Percentiles rank a stretch among this genome's conserved stretches.
These are phyloP conservation scores for Agonopterix alstromeriana DNA, from an alignment of 2,888 invertebrate species.

Conservation along the genomic window DNA sequence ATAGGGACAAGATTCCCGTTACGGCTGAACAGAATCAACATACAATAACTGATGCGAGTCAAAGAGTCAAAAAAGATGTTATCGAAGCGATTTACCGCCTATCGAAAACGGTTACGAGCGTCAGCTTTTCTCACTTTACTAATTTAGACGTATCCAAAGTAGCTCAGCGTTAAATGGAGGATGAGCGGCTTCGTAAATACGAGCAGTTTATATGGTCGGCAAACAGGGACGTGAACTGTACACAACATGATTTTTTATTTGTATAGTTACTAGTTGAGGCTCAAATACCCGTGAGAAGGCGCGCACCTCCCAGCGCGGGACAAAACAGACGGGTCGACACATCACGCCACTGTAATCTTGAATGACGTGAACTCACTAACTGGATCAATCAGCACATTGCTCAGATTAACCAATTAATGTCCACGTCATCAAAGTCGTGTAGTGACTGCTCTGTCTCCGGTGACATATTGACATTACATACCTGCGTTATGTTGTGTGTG, in stretches of 20 bases:
- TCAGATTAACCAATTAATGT: slow-evolving; percentile 42
- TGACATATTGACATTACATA: slow-evolving; percentile 25
- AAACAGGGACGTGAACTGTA: slow-evolving; percentile 74
- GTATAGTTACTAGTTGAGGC: slow-evolving; percentile 56
- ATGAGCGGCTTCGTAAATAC: slow-evolving; percentile 70
- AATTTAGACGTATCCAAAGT: slow-evolving; percentile 74
- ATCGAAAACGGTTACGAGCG: slow-evolving; percentile 64
- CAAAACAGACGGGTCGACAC: slow-evolving; percentile 19
- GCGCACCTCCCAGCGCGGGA: slow-evolving; percentile 35
- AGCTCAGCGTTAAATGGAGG: slow-evolving; percentile 67
- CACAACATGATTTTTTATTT: slow-evolving; percentile 71
- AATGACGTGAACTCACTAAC: slow-evolving; percentile 46
- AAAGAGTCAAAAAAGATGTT: slow-evolving; percentile 60
- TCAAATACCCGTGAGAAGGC: slow-evolving; percentile 73
- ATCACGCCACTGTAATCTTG: slow-evolving; percentile 48
- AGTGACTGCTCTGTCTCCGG: slow-evolving; percentile 25
- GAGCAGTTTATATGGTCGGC: slow-evolving; percentile 65
- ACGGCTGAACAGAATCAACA: slow-evolving; percentile 55
- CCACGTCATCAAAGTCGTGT: slow-evolving; percentile 20
- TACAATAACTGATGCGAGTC: slow-evolving; percentile 57
- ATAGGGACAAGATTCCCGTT: slow-evolving; percentile 49
- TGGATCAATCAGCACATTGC: slow-evolving; percentile 43
- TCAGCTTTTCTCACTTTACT: slow-evolving; percentile 73
- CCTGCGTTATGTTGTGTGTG: no score
- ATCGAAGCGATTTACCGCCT: slow-evolving; percentile 65